A percentile compares a stretch with the other conserved stretches of the same genome.
Evolutionary conservation across 2,888 invertebrate species (phyloP).

Genomic region (Steinernema hermaphroditum): DNA sequence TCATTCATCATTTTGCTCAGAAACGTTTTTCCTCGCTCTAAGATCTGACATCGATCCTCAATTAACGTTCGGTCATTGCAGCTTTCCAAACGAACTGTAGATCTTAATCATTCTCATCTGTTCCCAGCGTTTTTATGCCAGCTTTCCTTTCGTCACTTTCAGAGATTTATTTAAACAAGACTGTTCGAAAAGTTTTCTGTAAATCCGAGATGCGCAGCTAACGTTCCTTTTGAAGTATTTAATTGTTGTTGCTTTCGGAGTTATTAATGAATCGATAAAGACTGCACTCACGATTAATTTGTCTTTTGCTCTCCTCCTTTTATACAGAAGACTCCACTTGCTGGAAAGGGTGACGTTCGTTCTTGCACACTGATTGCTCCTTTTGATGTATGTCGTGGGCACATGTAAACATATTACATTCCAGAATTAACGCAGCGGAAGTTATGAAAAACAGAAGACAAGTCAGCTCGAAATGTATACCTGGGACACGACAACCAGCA

Average conservation of each 20-base stretch:
- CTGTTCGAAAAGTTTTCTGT: neutral
- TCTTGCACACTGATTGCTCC: neutral
- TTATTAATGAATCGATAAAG: constrained; percentile 1
- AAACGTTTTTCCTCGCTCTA: neutral
- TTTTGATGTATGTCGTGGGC: constrained; percentile 4
- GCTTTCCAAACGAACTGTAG: neutral
- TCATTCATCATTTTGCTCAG: constrained; percentile 23
- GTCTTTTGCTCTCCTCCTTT: neutral
- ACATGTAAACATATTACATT: constrained; percentile 22
- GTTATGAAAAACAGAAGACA: neutral
- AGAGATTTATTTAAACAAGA: too few relatives aligned
- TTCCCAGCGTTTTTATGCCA: neutral
- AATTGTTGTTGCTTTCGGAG: constrained; percentile 4
- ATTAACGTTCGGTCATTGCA: neutral
- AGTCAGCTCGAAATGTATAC: too few relatives aligned
- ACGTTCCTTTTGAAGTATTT: neutral
- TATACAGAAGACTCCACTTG: neutral
- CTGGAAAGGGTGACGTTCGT: neutral
- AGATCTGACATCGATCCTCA: constrained; percentile 29
- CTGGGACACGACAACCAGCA: too few relatives aligned
- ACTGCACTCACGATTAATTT: neutral
- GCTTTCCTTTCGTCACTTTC: neutral
- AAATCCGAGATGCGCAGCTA: constrained; percentile 19
- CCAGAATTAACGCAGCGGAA: neutral
- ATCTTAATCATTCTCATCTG: neutral